phyloP scores from a whole-genome alignment of 2,888 invertebrate genomes.

The Harpalus rubripes region DNA sequence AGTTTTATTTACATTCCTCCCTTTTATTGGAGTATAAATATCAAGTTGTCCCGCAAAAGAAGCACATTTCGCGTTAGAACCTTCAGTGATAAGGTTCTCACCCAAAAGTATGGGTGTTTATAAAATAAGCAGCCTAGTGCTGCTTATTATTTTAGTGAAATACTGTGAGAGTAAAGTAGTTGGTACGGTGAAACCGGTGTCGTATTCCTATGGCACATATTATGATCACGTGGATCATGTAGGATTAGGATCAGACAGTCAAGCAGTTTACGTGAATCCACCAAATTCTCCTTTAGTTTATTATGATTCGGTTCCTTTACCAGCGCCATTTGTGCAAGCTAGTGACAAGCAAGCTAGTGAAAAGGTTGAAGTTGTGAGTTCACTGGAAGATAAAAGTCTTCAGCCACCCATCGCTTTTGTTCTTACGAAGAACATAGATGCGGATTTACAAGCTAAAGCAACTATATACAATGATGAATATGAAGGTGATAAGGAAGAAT shows the following conservation, averaged over 20 bases:
- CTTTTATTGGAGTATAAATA: slow-evolving; percentile 54
- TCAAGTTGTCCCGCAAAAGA: slow-evolving; percentile 1
- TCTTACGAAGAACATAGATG: slow-evolving; percentile 69
- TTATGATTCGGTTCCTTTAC: slow-evolving; percentile 46
- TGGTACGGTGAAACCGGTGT: slow-evolving; percentile 62
- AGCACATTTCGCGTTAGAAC: slow-evolving; percentile 39
- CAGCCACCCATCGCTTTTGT: slow-evolving; percentile 73
- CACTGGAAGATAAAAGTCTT: slow-evolving; percentile 70
- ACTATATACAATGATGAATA: slow-evolving; percentile 55
- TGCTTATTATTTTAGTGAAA: slow-evolving; percentile 59
- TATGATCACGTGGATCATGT: slow-evolving; percentile 49
- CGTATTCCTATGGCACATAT: slow-evolving; percentile 63
- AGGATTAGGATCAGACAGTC: slow-evolving; percentile 54
- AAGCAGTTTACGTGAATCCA: slow-evolving; percentile 43
- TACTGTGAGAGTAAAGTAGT: slow-evolving; percentile 43
- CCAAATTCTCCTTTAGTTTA: slow-evolving; percentile 45
- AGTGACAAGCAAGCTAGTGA: slow-evolving; percentile 75
- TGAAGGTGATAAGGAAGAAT: slow-evolving; percentile 42
- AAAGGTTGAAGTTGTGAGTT: slow-evolving; percentile 70
- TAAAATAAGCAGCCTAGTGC: slow-evolving; percentile 65
- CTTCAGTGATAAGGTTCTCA: slow-evolving; percentile 33
- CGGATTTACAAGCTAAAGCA: slow-evolving; percentile 66
- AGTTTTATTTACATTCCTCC: slow-evolving; percentile 48
- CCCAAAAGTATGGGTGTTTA: slow-evolving; percentile 16
- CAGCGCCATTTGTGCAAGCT: slow-evolving; percentile 73